A percentile compares a stretch with the other conserved stretches of the same genome.
Evolutionary conservation across 2,888 invertebrate genomes (phyloP).

Genomic region (Timema cristinae): DNA sequence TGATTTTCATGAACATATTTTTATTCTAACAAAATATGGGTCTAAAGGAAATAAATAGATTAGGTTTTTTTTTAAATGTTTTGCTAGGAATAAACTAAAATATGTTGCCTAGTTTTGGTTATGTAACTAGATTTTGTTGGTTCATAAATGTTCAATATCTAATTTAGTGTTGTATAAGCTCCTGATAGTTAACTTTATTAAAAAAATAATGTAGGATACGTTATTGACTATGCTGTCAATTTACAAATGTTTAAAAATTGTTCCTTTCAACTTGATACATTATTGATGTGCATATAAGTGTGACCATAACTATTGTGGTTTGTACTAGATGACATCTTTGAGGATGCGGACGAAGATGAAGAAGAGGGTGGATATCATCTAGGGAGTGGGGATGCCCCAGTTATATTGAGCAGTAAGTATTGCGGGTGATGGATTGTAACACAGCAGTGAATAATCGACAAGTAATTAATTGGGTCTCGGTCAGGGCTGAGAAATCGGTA

Average conservation of each 20-base stretch:
- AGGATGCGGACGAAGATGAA: slow-evolving; percentile 35
- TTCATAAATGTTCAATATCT: too few species aligned
- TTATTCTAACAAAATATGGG: too few species aligned
- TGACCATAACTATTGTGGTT: slow-evolving; percentile 9
- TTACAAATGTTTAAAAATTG: not conserved
- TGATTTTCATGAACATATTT: too few species aligned
- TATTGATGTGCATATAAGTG: not conserved
- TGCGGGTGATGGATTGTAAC: too few species aligned
- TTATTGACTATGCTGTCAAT: not conserved
- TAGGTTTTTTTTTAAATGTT: too few species aligned
- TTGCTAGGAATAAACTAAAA: too few species aligned
- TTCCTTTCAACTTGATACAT: not conserved
- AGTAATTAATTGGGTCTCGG: not conserved
- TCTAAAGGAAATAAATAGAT: too few species aligned
- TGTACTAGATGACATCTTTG: slow-evolving; percentile 30
- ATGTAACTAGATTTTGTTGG: too few species aligned
- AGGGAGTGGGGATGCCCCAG: slow-evolving; percentile 28
- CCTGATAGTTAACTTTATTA: not conserved
- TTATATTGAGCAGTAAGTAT: slow-evolving; percentile 13
- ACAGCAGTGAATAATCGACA: not conserved
- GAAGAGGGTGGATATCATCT: slow-evolving; percentile 28
- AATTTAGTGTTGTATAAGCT: too few species aligned
- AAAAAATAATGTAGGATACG: not conserved
- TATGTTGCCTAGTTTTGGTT: too few species aligned
- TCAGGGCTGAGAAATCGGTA: not conserved